Conservation (phyloP, 2,888 invertebrate species). For the Drosophila imparisetae region DNA sequence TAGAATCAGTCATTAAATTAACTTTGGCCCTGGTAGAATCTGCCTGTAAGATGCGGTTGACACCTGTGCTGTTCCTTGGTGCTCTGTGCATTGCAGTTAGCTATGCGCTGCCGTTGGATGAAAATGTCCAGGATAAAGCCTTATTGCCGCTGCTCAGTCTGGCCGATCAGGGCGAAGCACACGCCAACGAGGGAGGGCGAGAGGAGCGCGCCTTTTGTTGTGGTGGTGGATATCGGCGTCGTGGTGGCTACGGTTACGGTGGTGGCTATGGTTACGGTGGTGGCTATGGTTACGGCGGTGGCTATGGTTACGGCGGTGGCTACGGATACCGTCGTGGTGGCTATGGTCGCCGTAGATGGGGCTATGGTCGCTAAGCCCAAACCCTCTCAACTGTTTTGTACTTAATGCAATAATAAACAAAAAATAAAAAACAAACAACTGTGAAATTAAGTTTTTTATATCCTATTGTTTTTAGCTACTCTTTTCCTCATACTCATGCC, state of each 20-base stretch:
- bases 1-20: slow-evolving; percentile 45
- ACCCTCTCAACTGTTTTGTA: background rate
- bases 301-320: slow-evolving; percentile 18
- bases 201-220: slow-evolving; percentile 40
- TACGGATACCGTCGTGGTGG: slow-evolving; percentile 21
- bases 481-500: too few relatives aligned
- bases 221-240: slow-evolving; percentile 36
- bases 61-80: slow-evolving; percentile 35
- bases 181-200: slow-evolving; percentile 45
- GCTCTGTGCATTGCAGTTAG: slow-evolving; percentile 43
- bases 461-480: too few relatives aligned
- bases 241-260: slow-evolving; percentile 20
- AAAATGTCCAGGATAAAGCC: background rate
- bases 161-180: slow-evolving; percentile 39
- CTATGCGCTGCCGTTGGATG: slow-evolving; percentile 33
- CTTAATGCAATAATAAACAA: background rate
- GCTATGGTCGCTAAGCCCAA: slow-evolving; percentile 16
- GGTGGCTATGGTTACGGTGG: slow-evolving; percentile 10
- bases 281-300: slow-evolving; percentile 24
- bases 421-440: background rate
- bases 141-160: slow-evolving; percentile 25
- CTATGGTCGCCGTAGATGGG: slow-evolving; percentile 17
- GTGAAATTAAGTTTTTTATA: background rate
- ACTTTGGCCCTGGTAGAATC: background rate
- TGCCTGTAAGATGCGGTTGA: slow-evolving; percentile 52